phyloP scores from a whole-genome alignment of 1,140 invertebrate species.

The Lordiphosa mommai region DNA sequence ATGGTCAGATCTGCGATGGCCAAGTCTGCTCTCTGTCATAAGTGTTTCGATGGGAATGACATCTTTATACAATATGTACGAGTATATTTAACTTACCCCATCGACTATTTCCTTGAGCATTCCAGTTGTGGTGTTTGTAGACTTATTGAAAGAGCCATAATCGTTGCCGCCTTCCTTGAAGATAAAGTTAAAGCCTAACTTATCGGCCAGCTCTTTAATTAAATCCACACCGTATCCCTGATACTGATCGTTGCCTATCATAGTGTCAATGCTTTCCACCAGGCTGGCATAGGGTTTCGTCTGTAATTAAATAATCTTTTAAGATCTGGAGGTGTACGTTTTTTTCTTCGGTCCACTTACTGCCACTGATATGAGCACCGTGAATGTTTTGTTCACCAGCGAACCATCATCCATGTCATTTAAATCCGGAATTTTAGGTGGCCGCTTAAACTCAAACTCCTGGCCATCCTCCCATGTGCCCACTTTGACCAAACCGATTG shows the following conservation, averaged over 20 bases:
- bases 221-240: slow-evolving; percentile 91
- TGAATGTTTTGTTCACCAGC: slow-evolving; percentile 90
- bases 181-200: slow-evolving; percentile 92
- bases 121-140: slow-evolving; percentile 89
- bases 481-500: slow-evolving; percentile 84
- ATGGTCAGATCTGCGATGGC: slow-evolving; percentile 95
- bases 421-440: slow-evolving; percentile 24
- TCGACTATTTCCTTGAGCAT: slow-evolving; percentile 92
- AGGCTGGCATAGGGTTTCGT: slow-evolving; percentile 92
- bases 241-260: slow-evolving; percentile 89
- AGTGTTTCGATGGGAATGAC: not conserved
- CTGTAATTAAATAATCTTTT: slow-evolving; percentile 76
- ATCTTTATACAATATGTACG: not conserved
- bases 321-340: not conserved
- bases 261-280: slow-evolving; percentile 84
- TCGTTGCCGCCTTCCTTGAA: slow-evolving; percentile 87
- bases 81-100: slow-evolving; percentile 82
- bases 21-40: slow-evolving; percentile 85
- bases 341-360: slow-evolving; percentile 80
- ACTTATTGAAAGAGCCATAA: slow-evolving; percentile 86
- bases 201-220: slow-evolving; percentile 86
- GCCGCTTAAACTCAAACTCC: slow-evolving; percentile 63
- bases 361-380: slow-evolving; percentile 88
- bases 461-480: slow-evolving; percentile 86
- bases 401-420: slow-evolving; percentile 80